Percentiles rank a stretch among this genome's conserved stretches.
phyloP scores from a whole-genome alignment of 2,888 invertebrate genomes.

The Drosophila kokeensis region DNA sequence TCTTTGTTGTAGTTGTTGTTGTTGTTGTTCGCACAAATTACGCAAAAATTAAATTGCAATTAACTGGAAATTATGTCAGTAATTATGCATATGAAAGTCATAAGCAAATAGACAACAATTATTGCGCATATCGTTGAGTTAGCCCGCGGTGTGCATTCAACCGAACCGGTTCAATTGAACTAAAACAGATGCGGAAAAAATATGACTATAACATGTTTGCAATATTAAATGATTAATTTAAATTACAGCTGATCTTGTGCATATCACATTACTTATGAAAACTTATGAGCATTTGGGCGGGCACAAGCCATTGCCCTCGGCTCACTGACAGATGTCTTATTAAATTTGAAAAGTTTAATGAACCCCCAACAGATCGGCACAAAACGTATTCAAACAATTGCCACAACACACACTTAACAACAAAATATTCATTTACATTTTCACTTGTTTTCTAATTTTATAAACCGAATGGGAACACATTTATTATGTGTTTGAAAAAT shows the following conservation, averaged over 20 bases:
- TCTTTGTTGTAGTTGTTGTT: not conserved
- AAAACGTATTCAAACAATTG: not conserved
- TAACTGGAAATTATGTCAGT: conserved; percentile 71
- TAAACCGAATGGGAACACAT: conserved; percentile 20
- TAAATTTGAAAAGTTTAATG: conserved; percentile 12
- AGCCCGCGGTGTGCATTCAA: conserved; percentile 9
- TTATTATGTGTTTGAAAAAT: not conserved
- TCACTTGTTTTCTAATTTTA: conserved; percentile 32
- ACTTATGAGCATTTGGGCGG: not conserved
- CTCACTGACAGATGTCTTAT: conserved; percentile 33
- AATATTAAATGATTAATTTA: not conserved
- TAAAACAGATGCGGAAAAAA: not conserved
- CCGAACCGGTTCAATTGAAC: conserved; percentile 21
- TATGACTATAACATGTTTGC: not conserved
- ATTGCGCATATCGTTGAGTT: conserved; percentile 41
- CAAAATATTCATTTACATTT: conserved; percentile 19
- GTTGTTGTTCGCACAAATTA: conserved; percentile 49
- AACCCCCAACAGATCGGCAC: not conserved
- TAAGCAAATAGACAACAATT: conserved; percentile 64
- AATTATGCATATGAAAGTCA: conserved; percentile 69
- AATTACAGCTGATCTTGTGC: not conserved
- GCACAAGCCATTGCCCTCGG: not conserved
- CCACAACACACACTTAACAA: not conserved
- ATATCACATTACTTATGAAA: not conserved
- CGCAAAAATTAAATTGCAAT: conserved; percentile 73